Percentiles rank a stretch among this genome's conserved stretches.
These are phyloP conservation scores for Acrobasis repandana DNA, from an alignment of 2,888 invertebrate species.

Conservation along the genomic window DNA sequence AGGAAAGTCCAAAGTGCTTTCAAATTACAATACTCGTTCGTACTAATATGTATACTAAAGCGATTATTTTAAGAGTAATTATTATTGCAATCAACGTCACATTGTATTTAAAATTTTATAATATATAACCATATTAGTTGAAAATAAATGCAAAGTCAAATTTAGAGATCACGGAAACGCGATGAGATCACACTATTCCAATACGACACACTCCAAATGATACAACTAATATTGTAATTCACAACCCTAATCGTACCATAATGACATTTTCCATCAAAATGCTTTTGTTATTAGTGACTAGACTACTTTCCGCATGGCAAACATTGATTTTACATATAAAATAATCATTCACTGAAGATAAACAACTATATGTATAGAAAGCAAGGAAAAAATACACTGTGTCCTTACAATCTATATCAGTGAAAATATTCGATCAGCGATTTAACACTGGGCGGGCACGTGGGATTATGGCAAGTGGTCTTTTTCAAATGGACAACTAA, in stretches of 20 bases:
- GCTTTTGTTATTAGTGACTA: constrained; percentile 72
- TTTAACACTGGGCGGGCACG: constrained; percentile 49
- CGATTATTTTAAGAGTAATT: constrained; percentile 63
- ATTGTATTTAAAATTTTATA: constrained; percentile 44
- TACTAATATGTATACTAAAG: constrained; percentile 61
- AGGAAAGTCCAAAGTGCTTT: constrained; percentile 57
- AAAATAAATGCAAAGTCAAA: constrained; percentile 72
- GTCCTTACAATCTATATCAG: constrained; percentile 20
- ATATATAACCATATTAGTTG: constrained; percentile 46
- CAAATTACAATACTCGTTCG: constrained; percentile 49
- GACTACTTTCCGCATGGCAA: constrained; percentile 72
- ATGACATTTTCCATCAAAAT: constrained; percentile 58
- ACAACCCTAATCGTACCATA: constrained; percentile 77
- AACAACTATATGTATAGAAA: constrained; percentile 29
- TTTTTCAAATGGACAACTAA: constrained; percentile 37
- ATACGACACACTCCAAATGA: constrained; percentile 57
- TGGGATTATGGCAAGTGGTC: constrained; percentile 53
- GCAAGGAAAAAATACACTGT: constrained; percentile 20
- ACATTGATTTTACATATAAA: constrained; percentile 38
- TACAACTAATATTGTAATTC: constrained; percentile 74
- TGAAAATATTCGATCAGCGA: constrained; percentile 37
- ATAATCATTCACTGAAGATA: constrained; percentile 32
- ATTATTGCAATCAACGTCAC: constrained; percentile 62
- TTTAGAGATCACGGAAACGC: constrained; percentile 74
- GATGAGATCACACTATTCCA: constrained; percentile 71